Base-by-base conservation (phyloP, 1,140 invertebrate species). In the Babylonia areolata region DNA sequence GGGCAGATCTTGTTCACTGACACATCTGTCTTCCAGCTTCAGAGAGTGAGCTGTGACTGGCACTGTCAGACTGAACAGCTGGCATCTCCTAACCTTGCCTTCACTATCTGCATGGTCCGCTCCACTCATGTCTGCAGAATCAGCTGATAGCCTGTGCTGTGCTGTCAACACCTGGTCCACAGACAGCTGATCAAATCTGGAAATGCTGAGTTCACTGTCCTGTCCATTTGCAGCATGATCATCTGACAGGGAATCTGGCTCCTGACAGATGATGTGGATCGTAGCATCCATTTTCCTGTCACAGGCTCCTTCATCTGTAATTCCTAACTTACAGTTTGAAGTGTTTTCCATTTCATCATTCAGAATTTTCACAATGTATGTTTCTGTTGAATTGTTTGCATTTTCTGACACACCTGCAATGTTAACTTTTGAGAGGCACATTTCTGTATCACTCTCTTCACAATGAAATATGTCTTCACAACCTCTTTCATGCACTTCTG, bases 1-100 rank as follows among this genome's bases (percentile, higher is more conserved):
- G 28, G 28, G 58, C 5, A 80, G n/a, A n/a, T 80, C 78, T 58
- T n/a, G 39, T n/a, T 80, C 78, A 0, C 0, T 80, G 78, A 80
- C 78, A 42, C 78, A 80, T 31, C 78, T 28, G 46, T 80, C 78
- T 20, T 12, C 40, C 31, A 51, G 78, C 78, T 80, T n/a, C 31
- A 80, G 28, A 40, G 78, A 6, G 15, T 80, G 42, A 2, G 78
- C n/a, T 3, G 51, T 42, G 1, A 80, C 2, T 6, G 78, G 78
- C 28, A 80, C 78, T 3, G 37, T 12, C 40, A 80, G 46, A 40
- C 78, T 80, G 15, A 42, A 80, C 5, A 23, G 42, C 9, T 23
- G 58, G 58, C 58, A 0, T 80, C 33, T 3, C 39, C 23, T 12
- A 11, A 31, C 3, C 28, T 31, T 9, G 23, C 17, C 2, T 0